Base-by-base conservation (phyloP, 53 echinoderm and acorn worm genomes). In the Luidia sarsii region DNA sequence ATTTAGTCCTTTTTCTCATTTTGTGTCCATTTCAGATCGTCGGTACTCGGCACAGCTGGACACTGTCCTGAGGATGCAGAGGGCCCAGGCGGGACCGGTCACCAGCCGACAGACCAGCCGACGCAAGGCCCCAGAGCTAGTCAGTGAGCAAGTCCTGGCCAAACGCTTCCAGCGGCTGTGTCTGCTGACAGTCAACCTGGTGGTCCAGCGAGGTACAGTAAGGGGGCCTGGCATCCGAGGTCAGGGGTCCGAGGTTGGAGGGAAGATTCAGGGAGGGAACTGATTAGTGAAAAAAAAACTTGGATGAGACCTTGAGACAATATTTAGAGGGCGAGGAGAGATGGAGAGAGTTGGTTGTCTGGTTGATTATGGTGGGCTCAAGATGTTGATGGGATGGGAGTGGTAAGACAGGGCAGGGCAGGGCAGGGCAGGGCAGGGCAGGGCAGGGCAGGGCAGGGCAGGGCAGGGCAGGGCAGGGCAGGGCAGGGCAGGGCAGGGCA, bases 91-190 rank as follows among this genome's bases (percentile, higher is more conserved):
- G 3, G 20, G 53, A 8, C 50, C 70, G 7, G 32, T 37, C 4
- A 48, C 74, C 48, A 64, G 81, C 27, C 57, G 62, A 24, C 36
- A 31, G 2, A 30, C 71, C 21, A 57, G 39, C 65, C 85, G 81
- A 37, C 67, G 84, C 43, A 86, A 31, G 18, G 28, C 68, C 4
- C 79, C 62, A 11, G 71, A 54, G 6, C 31, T 80, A 61, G 91
- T 75, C 33, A 68, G 67, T 2, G 94, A 97, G 66, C 90, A 93
- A 38, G 91, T 94, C 29, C 79, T 95, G 62, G 90, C 90, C 35
- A 90, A 81, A 60, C 63, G 97, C 54, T 97, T 97, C 64, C 97
- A 97, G 82, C 83, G 84, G 50, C 83, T 97, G 24, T 94, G 93
- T 59, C 83, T 91, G 16, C 45, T 91, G 38, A 68, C 93, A 2